Base-by-base conservation (phyloP, 2,113 vertebrate genomes). In the Trematomus loennbergii region DNA sequence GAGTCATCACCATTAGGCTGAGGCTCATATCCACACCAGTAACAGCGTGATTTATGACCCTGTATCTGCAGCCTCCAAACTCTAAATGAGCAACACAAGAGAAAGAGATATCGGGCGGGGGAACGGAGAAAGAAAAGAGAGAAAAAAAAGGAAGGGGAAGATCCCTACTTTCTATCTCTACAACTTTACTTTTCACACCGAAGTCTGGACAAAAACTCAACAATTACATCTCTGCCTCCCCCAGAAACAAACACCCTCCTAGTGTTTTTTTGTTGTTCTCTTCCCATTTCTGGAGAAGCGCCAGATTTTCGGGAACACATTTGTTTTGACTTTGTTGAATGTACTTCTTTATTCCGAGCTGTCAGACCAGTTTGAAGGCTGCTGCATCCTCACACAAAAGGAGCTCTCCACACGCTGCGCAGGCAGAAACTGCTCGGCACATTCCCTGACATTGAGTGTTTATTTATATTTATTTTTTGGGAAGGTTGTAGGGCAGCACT, bases 1-100 rank as follows among this genome's bases (percentile, higher is more conserved):
- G 78, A 93, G 91, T 91, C 92, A 91, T 93, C 93, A 92, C 90
- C 90, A 94, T 94, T 93, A 93, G 87, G 84, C 88, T 49, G 71
- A 78, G 77, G 86, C 89, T 91, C 85, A 88, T 89, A 86, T 88
- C 90, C 91, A 91, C 91, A 84, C 88, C 90, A 89, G 87, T 79
- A 86, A 79, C 84, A 65, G 70, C 48, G 78, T 94, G 92, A 94
- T 94, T 94, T 93, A 94, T 93, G 87, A 90, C 87, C 74, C 80
- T n/a, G 76, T 83, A 81, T 83, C 81, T 87, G 73, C 85, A 85
- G 83, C 90, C 82, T 89, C 85, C 84, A 72, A 90, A 92, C 90
- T 86, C 84, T 74, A 93, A 90, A 91, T 82, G 85, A 87, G 88
- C 88, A 90, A 90, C 91, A 85, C 81, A 71, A 78, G 82, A 74